Evolutionary conservation across 1,140 invertebrate species (phyloP), one percentile per base, ranked within the genome.

Genomic region (Formica exsecta): DNA sequence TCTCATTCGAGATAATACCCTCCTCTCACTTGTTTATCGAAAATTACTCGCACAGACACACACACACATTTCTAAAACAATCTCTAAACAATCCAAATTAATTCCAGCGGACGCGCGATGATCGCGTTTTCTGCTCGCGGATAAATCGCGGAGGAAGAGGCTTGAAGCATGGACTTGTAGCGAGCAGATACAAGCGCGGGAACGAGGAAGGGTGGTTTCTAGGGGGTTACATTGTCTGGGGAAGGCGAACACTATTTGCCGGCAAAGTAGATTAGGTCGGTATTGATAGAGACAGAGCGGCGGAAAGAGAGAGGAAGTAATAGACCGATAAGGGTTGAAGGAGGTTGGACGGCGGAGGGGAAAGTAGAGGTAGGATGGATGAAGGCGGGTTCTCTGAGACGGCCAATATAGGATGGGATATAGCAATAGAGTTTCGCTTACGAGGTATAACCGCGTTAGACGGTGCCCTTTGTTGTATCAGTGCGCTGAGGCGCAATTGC

Each of bases 391-490:
- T 87, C 91, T 89, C 80, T 68, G 76, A 85, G 84, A 79, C 71
- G 87, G 84, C 85, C 89, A 90, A 90, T 91, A 92, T 90, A 92
- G 87, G 92, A 93, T 92, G 89, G 88, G 91, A 93, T 93, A 93
- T 91, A 93, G 91, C 92, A 93, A 93, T 93, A 92, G 88, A 93
- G 92, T 93, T 93, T 91, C 93, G 91, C 90, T 93, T 92, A 92
- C 89, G 90, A 89, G 86, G 86, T 93, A 93, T 93, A 93, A 93
- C 91, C 86, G 86, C 79, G 90, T 93, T 93, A 93, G 90, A 89
- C 85, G 91, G 89, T 93, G 92, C 92, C 90, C 90, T 93, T 93
- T 94, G 93, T 93, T 92, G 88, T 93, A 92, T 93, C 92, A 92
- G 89, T 92, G 90, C 89, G 90, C 89, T 92, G 91, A 88, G 91